These are phyloP conservation scores for Drosophila niveifrons DNA, from an alignment of 2,888 invertebrate species.

Conservation along the genomic window DNA sequence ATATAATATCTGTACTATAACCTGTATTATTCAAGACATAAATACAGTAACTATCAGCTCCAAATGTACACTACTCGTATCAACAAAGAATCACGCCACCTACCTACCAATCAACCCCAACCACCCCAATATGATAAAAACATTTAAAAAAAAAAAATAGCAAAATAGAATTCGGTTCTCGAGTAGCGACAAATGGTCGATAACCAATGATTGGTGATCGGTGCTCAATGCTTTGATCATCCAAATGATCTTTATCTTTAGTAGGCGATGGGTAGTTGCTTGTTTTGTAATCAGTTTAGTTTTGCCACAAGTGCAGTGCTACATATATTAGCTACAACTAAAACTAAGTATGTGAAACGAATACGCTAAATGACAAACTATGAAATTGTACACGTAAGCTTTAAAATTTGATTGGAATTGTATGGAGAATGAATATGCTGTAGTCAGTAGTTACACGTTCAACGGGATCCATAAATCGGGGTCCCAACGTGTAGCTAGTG, in stretches of 20 bases:
- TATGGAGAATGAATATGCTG: slow-evolving; percentile 53
- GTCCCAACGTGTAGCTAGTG: slow-evolving; percentile 85
- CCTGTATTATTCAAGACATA: slow-evolving; percentile 49
- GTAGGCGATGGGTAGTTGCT: slow-evolving; percentile 62
- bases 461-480: slow-evolving; percentile 34
- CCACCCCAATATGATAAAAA: slow-evolving; percentile 34
- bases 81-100: slow-evolving; percentile 51
- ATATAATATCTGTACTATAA: slow-evolving; percentile 18
- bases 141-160: background rate
- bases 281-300: slow-evolving; percentile 60
- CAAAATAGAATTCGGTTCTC: background rate
- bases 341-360: slow-evolving; percentile 52
- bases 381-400: slow-evolving; percentile 71
- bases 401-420: slow-evolving; percentile 58
- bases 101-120: slow-evolving; percentile 47
- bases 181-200: slow-evolving; percentile 23
- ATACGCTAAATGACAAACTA: slow-evolving; percentile 60
- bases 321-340: slow-evolving; percentile 49
- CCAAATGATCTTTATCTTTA: slow-evolving; percentile 76
- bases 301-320: slow-evolving; percentile 49
- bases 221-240: slow-evolving; percentile 1
- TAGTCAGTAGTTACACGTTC: slow-evolving; percentile 86
- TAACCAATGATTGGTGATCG: slow-evolving; percentile 3
- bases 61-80: slow-evolving; percentile 34
- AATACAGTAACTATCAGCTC: slow-evolving; percentile 52